phyloP scores from a whole-genome alignment of 2,888 invertebrate species.

The Caenorhabditis uteleia region DNA sequence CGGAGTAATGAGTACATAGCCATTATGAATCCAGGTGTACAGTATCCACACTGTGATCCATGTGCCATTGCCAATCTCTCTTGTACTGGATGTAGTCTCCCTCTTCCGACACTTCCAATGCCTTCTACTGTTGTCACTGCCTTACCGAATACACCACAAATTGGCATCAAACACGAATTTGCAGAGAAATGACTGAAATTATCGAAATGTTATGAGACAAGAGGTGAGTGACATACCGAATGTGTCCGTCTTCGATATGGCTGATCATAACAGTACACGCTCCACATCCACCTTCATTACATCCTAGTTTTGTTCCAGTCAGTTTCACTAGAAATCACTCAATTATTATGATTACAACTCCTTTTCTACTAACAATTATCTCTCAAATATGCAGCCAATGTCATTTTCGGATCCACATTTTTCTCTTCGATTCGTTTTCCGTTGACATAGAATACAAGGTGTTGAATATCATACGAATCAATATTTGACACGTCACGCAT shows the following conservation, averaged over 20 bases:
- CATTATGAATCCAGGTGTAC: conserved; percentile 95
- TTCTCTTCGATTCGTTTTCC: conserved; percentile 60
- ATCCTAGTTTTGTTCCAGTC: conserved; percentile 71
- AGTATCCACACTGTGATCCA: conserved; percentile 93
- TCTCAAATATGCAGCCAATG: conserved; percentile 60
- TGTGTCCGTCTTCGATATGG: conserved; percentile 22
- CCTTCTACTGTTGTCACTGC: conserved; percentile 93
- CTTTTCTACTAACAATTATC: conserved; percentile 55
- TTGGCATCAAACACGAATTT: conserved; percentile 87
- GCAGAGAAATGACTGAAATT: conserved; percentile 72
- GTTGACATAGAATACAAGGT: conserved; percentile 64
- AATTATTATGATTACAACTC: neutral
- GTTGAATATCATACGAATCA: conserved; percentile 41
- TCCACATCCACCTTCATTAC: conserved; percentile 73
- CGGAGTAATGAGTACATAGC: conserved; percentile 89
- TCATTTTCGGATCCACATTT: conserved; percentile 62
- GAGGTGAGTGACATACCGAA: conserved; percentile 6
- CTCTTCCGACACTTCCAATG: conserved; percentile 81
- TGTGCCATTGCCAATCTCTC: conserved; percentile 75
- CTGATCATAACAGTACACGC: conserved; percentile 71
- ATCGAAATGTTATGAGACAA: neutral
- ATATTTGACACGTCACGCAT: conserved; percentile 29
- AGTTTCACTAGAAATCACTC: conserved; percentile 48
- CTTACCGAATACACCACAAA: conserved; percentile 85
- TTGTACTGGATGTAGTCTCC: conserved; percentile 83